Base-by-base conservation (phyloP, 2,888 invertebrate species). In the Tiliacea aurago region DNA sequence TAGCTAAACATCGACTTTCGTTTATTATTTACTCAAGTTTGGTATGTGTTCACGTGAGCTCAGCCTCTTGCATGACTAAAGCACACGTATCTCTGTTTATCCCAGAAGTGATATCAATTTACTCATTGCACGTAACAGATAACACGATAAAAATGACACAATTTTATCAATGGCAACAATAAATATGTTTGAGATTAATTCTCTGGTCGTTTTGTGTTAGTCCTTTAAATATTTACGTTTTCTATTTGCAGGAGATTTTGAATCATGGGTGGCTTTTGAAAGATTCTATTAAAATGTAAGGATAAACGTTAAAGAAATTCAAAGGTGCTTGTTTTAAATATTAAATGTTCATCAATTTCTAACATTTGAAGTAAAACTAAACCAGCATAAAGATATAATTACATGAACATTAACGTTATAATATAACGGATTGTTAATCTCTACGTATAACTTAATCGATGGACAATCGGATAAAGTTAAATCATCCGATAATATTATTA, bases 1-100 rank as follows among this genome's bases (percentile, higher is more conserved):
- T 80, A 64, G 62, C 53, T 70, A 84, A 72, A 81, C 55, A 73
- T 5, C 33, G 33, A 84, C 83, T 84, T 83, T 83, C 83, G 37
- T 76, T 83, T 83, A 75, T 65, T 83, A 78, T 83, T 84, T 70
- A 71, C 73, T 69, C 37, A 63, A 69, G 49, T 72, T 76, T 47
- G 72, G 81, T 74, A 59, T 80, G 63, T 64, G 67, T 71, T 74
- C 63, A 67, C 66, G 62, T 79, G 84, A 73, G 53, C 53, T 62
- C 37, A 53, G 49, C 33, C 7, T 76, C 61, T 59, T 41, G 67
- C 6, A 58, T 53, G 73, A 62, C 51, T 59, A 28, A 66, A 45
- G 33, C 33, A 49, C 20, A 51, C n/a, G n/a, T 81, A 58, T 64
- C 55, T 81, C 61, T 78, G 11, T 20, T 68, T 72, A 79, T 58